These are phyloP conservation scores for Polyploca ridens DNA, from an alignment of 2,888 invertebrate genomes.

Conservation along the genomic window DNA sequence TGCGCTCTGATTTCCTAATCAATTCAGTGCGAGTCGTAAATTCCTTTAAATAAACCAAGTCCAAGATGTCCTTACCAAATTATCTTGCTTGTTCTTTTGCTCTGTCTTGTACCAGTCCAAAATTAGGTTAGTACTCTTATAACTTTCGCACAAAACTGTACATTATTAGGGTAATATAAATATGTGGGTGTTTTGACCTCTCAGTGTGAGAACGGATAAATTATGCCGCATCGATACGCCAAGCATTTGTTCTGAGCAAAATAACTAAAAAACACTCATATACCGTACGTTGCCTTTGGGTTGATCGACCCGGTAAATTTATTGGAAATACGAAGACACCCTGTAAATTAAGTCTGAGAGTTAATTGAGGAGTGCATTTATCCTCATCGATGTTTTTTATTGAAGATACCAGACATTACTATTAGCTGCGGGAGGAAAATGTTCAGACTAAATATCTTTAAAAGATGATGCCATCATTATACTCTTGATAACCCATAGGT, in stretches of 20 bases:
- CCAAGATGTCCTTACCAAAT: too few species aligned
- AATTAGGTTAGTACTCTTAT: background rate
- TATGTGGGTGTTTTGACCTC: constrained; percentile 59
- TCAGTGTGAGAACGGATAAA: constrained; percentile 51
- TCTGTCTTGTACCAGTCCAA: too few species aligned
- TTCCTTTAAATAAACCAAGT: too few species aligned
- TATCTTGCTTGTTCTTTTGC: too few species aligned
- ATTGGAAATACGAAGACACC: constrained; percentile 17
- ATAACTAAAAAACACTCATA: constrained; percentile 32
- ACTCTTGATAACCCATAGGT: too few species aligned
- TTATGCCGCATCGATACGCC: constrained; percentile 51
- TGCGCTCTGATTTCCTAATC: too few species aligned
- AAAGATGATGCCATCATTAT: too few species aligned
- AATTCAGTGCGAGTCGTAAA: too few species aligned
- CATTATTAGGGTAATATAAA: constrained; percentile 49
- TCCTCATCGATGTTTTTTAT: background rate
- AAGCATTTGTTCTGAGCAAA: constrained; percentile 45
- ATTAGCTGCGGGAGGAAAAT: background rate
- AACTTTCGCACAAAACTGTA: constrained; percentile 38
- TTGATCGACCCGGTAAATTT: constrained; percentile 54
- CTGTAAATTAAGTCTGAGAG: background rate
- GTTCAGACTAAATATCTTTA: too few species aligned
- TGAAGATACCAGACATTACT: background rate
- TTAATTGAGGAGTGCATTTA: background rate
- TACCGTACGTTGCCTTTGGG: constrained; percentile 27